Base-by-base conservation (phyloP, 1,140 invertebrate species). In the Drosophila gunungcola region DNA sequence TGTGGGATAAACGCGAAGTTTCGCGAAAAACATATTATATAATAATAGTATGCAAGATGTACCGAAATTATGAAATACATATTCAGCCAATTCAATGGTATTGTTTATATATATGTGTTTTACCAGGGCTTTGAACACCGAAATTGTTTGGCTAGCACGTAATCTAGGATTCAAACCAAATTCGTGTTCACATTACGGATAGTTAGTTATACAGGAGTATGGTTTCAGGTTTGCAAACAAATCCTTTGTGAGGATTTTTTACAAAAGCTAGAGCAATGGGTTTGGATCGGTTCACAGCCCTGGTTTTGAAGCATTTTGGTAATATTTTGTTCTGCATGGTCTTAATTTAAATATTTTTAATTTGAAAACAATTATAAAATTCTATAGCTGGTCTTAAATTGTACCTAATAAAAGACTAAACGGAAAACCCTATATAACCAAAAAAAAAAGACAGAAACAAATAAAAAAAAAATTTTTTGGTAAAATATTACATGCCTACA, bases 21-120 rank as follows among this genome's bases (percentile, higher is more conserved):
- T 73, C 61, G 73, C 62, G 41, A 60, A 78, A 65, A 64, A 46
- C 55, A 69, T 64, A 75, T 60, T 81, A 55, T 78, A 53, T 69
- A 73, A 56, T 67, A 60, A 55, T 63, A 58, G 38, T 78, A 60
- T 58, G 42, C 74, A 76, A 63, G 13, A 57, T 54, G 54, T 41
- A 46, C 54, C 52, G 56, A 21, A 38, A 54, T 51, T 49, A 75
- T 56, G 48, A 6, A 54, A 64, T 63, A 62, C 46, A 49, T 51
- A 72, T 45, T 45, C 39, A 73, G 36, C 48, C 39, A 57, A 42
- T 49, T 62, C 38, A 73, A 54, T 58, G 53, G 49, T 63, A 25
- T 13, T 41, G 3, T 21, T 41, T 21, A 11, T 21, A 38, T 25
- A 7, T n/a, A 34, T 32, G 9, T 67, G 3, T 39, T 41, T 27